phyloP scores from a whole-genome alignment of 2,888 invertebrate genomes.

The Spodoptera exigua region DNA sequence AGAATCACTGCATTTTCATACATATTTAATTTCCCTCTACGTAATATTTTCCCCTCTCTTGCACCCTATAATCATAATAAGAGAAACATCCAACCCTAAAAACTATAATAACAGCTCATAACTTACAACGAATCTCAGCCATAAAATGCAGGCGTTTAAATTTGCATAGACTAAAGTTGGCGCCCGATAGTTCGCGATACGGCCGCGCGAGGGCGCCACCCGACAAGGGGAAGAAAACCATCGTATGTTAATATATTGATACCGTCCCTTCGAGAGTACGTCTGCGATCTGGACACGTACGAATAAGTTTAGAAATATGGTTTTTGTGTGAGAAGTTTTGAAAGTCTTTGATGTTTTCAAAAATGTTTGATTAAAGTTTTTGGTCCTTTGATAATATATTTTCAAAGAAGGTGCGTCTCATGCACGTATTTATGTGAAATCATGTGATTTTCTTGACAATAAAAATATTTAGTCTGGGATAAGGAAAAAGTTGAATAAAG shows the following conservation, averaged over 20 bases:
- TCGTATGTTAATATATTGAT: constrained; percentile 69
- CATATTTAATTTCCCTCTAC: constrained; percentile 38
- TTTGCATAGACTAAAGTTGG: constrained; percentile 74
- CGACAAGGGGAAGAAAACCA: constrained; percentile 61
- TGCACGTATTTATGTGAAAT: constrained; percentile 17
- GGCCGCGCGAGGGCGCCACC: constrained; percentile 47
- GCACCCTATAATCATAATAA: constrained; percentile 49
- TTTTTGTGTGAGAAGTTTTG: constrained; percentile 51
- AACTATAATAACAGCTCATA: constrained; percentile 60
- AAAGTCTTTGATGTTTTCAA: constrained; percentile 45
- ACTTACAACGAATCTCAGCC: constrained; percentile 61
- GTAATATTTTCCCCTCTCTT: constrained; percentile 25
- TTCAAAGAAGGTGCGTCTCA: too few species aligned
- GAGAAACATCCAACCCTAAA: constrained; percentile 53
- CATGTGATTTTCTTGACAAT: background rate
- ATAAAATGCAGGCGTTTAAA: constrained; percentile 77
- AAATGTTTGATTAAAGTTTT: constrained; percentile 45
- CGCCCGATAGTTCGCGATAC: constrained; percentile 63
- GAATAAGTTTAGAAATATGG: constrained; percentile 56
- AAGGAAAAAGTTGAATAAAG: background rate
- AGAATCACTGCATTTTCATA: constrained; percentile 13
- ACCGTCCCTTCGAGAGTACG: constrained; percentile 54
- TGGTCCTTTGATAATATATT: constrained; percentile 28
- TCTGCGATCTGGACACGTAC: constrained; percentile 56
- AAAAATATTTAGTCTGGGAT: background rate